These are phyloP conservation scores for Rambutsinella grinnellia DNA, from an alignment of 2,888 invertebrate species.

Conservation along the genomic window DNA sequence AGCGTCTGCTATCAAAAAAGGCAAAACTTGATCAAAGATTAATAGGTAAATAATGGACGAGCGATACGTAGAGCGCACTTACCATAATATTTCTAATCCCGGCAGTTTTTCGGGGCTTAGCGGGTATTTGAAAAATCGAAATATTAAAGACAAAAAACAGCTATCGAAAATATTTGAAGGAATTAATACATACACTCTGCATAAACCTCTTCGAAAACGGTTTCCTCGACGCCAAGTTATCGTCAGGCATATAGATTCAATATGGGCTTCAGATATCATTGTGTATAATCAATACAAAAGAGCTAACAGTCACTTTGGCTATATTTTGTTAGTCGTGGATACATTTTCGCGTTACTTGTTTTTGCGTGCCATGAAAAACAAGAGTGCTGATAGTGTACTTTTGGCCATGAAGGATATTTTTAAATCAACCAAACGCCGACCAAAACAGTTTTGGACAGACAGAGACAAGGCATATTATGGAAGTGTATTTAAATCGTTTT, in stretches of 20 bases:
- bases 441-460: slow-evolving; percentile 13
- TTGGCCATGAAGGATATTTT: slow-evolving; percentile 12
- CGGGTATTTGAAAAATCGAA: slow-evolving; percentile 3
- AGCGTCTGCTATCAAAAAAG: neutral
- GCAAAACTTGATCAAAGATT: slow-evolving; percentile 2
- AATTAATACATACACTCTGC: slow-evolving; percentile 11
- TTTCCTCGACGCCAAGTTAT: slow-evolving; percentile 1
- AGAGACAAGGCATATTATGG: slow-evolving; percentile 3
- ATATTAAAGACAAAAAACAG: slow-evolving; percentile 3
- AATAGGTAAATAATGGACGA: neutral
- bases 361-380: neutral
- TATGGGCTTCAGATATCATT: slow-evolving; percentile 14
- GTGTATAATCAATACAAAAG: neutral
- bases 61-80: neutral
- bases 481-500: neutral
- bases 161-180: neutral
- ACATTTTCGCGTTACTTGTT: neutral
- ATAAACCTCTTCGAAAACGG: neutral
- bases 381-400: neutral
- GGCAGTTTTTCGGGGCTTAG: neutral
- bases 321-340: slow-evolving; percentile 6
- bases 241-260: slow-evolving; percentile 1
- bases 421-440: slow-evolving; percentile 17
- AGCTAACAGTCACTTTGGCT: neutral
- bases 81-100: neutral